Evolutionary conservation across 2,888 invertebrate genomes (phyloP).

Genomic region (Isoperla grammatica): DNA sequence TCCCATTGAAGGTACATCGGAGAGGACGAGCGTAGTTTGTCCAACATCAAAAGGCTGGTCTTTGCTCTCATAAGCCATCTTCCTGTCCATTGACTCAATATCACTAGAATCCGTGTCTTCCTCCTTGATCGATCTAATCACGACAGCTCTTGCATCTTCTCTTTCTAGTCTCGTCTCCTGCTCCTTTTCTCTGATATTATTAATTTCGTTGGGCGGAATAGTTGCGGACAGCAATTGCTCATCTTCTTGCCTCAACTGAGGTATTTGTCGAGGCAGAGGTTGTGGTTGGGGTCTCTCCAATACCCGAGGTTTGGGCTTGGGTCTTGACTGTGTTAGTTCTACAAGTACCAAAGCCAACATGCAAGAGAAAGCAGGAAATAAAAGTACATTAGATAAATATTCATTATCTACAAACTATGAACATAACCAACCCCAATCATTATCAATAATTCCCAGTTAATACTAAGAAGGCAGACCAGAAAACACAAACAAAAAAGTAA

Average conservation of each 20-base stretch:
- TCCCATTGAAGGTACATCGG: background rate
- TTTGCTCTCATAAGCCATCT: background rate
- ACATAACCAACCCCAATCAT: too few species aligned
- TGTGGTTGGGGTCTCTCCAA: background rate
- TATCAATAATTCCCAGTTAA: too few species aligned
- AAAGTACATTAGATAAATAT: too few species aligned
- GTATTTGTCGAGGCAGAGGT: background rate
- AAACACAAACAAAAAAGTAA: too few species aligned
- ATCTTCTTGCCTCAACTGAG: background rate
- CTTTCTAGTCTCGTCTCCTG: too few species aligned
- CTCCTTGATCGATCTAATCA: too few species aligned
- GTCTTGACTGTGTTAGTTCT: background rate
- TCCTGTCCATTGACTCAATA: background rate
- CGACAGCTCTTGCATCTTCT: too few species aligned
- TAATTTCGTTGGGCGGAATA: too few species aligned
- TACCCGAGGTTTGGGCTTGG: background rate
- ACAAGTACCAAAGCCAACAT: background rate
- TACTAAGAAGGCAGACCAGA: too few species aligned
- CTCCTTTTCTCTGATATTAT: too few species aligned
- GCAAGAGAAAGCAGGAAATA: background rate
- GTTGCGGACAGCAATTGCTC: too few species aligned
- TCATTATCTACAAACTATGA: too few species aligned
- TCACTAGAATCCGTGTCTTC: background rate
- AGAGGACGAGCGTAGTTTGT: conserved; percentile 10
- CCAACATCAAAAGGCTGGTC: conserved; percentile 18